Percentiles rank a stretch among this genome's conserved stretches.
phyloP scores from a whole-genome alignment of 2,888 invertebrate genomes.

The Aleiodes alternator region DNA sequence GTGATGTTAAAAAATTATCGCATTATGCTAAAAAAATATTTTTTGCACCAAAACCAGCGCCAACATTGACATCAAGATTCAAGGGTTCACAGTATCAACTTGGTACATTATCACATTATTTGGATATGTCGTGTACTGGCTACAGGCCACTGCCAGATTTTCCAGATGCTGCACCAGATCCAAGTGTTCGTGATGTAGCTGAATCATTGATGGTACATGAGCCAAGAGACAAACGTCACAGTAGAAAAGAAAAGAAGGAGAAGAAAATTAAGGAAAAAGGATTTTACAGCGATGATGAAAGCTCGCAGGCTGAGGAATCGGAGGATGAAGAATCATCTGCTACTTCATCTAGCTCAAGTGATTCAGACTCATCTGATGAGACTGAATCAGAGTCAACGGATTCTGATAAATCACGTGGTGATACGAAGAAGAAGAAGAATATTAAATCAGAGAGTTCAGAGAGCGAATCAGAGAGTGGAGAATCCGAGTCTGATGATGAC shows the following conservation, averaged over 20 bases:
- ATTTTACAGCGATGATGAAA: constrained; percentile 76
- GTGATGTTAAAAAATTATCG: constrained; percentile 76
- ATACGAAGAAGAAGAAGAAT: constrained; percentile 52
- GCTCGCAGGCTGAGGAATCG: constrained; percentile 69
- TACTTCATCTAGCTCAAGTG: constrained; percentile 62
- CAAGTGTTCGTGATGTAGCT: constrained; percentile 85
- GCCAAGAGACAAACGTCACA: constrained; percentile 63
- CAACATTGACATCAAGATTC: constrained; percentile 89
- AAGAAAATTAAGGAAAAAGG: constrained; percentile 81
- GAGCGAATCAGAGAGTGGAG: constrained; percentile 67
- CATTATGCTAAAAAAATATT: constrained; percentile 89
- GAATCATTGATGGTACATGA: constrained; percentile 68
- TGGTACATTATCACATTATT: constrained; percentile 96
- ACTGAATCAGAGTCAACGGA: constrained; percentile 55
- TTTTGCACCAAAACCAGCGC: constrained; percentile 94
- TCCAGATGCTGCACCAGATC: constrained; percentile 86
- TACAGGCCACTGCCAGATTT: constrained; percentile 93
- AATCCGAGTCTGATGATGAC: constrained; percentile 65
- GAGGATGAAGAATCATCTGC: constrained; percentile 75
- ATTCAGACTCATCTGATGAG: constrained; percentile 65
- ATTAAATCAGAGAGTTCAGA: constrained; percentile 63
- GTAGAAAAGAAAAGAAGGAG: constrained; percentile 69
- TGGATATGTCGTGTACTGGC: constrained; percentile 89
- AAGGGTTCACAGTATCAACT: constrained; percentile 90
- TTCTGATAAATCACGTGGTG: constrained; percentile 51